Evolutionary conservation across 2,113 vertebrate species (phyloP).

Genomic region (Calidris pygmaea): DNA sequence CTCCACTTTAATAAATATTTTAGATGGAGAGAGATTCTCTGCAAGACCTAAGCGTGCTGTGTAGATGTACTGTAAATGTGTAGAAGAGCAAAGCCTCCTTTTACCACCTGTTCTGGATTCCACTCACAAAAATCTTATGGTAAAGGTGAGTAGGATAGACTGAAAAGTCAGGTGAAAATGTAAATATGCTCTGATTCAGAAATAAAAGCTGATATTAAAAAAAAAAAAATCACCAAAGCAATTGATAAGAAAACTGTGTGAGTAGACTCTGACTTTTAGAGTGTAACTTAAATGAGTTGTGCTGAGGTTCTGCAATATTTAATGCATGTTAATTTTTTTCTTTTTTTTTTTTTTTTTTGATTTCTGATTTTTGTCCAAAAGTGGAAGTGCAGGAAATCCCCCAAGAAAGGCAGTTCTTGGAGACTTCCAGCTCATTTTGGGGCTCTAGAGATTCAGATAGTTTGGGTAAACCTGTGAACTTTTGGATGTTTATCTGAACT

Average conservation of each 20-base stretch:
- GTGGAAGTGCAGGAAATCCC: constrained; percentile 19
- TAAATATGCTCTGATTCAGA: neutral
- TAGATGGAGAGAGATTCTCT: neutral
- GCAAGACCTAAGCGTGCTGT: neutral
- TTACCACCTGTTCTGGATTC: neutral
- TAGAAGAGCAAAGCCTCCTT: neutral
- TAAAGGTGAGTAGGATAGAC: neutral
- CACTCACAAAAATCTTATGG: neutral
- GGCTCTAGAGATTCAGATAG: constrained; percentile 39
- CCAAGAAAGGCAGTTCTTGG: constrained; percentile 29
- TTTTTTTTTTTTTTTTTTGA: neutral
- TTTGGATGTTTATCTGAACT: constrained; percentile 69
- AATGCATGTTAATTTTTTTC: neutral
- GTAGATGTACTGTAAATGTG: neutral
- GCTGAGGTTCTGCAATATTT: neutral
- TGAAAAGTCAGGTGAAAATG: neutral
- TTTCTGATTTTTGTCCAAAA: constrained; percentile 32
- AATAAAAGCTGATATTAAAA: neutral
- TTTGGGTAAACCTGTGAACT: constrained; percentile 63
- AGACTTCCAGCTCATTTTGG: constrained; percentile 32
- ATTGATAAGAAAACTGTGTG: neutral
- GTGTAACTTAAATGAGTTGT: neutral
- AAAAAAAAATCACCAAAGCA: neutral
- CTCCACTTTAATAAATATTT: constrained; percentile 23
- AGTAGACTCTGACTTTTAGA: neutral